Evolutionary conservation across 2,888 invertebrate species (phyloP).

Genomic region (Pedicia rivosa): DNA sequence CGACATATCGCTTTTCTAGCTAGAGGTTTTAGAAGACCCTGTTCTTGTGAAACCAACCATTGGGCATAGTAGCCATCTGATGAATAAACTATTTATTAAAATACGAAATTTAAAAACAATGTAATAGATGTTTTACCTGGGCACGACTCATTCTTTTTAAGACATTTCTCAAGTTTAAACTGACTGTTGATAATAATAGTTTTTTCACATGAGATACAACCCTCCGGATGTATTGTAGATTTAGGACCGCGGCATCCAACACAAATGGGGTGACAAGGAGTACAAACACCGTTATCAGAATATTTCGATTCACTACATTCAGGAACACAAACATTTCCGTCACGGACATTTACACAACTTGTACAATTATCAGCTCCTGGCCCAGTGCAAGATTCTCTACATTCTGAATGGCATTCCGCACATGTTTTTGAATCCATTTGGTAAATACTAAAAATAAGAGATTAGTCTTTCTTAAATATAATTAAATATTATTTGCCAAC

Average conservation of each 20-base stretch:
- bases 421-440: slow-evolving; percentile 63
- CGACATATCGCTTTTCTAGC: slow-evolving; percentile 79
- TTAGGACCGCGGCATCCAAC: slow-evolving; percentile 81
- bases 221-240: slow-evolving; percentile 64
- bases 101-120: too few species aligned
- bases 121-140: slow-evolving; percentile 42
- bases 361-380: slow-evolving; percentile 76
- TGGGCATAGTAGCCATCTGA: slow-evolving; percentile 62
- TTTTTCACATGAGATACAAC: slow-evolving; percentile 82
- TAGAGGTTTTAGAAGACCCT: slow-evolving; percentile 52
- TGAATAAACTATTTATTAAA: too few species aligned
- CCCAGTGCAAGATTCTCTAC: slow-evolving; percentile 69
- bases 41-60: slow-evolving; percentile 61
- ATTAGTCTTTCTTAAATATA: neutral
- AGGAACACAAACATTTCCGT: slow-evolving; percentile 78
- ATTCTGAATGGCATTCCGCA: slow-evolving; percentile 76
- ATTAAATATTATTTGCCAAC: too few species aligned
- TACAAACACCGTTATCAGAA: slow-evolving; percentile 61
- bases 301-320: slow-evolving; percentile 75
- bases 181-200: slow-evolving; percentile 69
- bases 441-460: slow-evolving; percentile 47
- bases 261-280: slow-evolving; percentile 70
- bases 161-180: slow-evolving; percentile 55
- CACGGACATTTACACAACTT: slow-evolving; percentile 67
- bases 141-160: slow-evolving; percentile 66